Evolutionary conservation across 2,797 vertebrate genomes (phyloP), one percentile per base, ranked within the genome.

Genomic region (Hypotaenidia okinawae): DNA sequence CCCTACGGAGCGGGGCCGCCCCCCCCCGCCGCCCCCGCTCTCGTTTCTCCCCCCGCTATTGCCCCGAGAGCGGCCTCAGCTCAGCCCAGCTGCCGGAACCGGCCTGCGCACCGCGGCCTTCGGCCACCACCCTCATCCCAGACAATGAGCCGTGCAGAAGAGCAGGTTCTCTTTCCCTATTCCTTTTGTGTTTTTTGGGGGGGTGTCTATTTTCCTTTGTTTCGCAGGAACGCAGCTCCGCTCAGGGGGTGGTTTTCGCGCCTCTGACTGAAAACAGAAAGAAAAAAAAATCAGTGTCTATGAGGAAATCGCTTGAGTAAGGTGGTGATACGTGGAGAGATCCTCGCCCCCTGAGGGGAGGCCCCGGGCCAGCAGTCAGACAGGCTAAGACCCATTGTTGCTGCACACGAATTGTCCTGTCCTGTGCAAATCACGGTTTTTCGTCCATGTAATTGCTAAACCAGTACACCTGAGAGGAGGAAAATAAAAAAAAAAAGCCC

Each of bases 231-330:
- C 5, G 18, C 54, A 43, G 49, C 69, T 58, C 61, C 4, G 2
- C 14, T 21, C 24, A 19, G 24, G 11, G 45, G 25, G 47, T 54
- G 69, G 4, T 61, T 39, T 69, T 58, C 11, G 69, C 39, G 22
- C 4, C 12, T 51, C 17, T 81, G 68, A 5, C 16, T 68, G 78
- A 75, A 76, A 78, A 72, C 12, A 35, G 30, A 35, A 9, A 5
- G 9, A 52, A 4, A 13, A 4, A 13, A 11, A 66, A 17, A 17
- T 5, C 17, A 5, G 32, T 16, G 33, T 7, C 39, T 49, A 67
- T 75, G 43, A 33, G 39, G 28, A 67, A 55, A 10, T 23, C 0
- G 4, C 5, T 5, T 33, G 51, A 17, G 3, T 14, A 13, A 1
- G 72, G 49, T 25, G 67, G 37, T 27, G 70, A 9, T 45, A 41